Conservation (phyloP, 2,113 vertebrate species). For the Girardinichthys multiradiatus region DNA sequence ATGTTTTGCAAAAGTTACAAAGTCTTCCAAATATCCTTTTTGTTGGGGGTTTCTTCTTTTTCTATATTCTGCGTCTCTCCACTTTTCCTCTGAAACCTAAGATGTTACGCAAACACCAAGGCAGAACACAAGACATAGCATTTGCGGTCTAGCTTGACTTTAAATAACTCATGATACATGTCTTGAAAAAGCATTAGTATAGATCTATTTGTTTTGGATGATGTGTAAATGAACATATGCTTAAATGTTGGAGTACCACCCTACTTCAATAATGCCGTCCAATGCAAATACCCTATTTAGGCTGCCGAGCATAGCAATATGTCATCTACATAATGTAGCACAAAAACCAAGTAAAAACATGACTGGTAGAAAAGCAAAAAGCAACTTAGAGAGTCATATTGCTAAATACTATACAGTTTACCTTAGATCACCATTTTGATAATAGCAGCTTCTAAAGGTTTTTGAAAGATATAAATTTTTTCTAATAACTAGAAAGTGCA, state of each 20-base stretch:
- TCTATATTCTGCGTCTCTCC: constrained; percentile 40
- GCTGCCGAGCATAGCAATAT: constrained; percentile 5
- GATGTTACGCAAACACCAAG: constrained; percentile 43
- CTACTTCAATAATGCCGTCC: constrained; percentile 31
- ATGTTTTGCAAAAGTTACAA: constrained; percentile 56
- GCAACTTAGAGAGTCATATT: constrained; percentile 65
- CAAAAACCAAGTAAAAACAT: constrained; percentile 44
- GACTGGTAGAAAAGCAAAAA: constrained; percentile 65
- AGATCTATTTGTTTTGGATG: constrained; percentile 15
- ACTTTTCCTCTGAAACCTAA: constrained; percentile 53
- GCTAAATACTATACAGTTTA: constrained; percentile 63
- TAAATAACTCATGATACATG: constrained; percentile 44
- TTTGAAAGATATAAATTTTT: constrained; percentile 73
- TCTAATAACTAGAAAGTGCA: constrained; percentile 87
- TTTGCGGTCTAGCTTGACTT: constrained; percentile 27
- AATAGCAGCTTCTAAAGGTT: constrained; percentile 87
- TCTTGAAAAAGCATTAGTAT: constrained; percentile 18
- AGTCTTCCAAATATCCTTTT: constrained; percentile 42
- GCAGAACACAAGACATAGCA: constrained; percentile 36
- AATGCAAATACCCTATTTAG: constrained; percentile 36
- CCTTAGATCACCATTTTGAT: constrained; percentile 79
- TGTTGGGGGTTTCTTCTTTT: constrained; percentile 56
- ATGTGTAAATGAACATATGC: constrained; percentile 14
- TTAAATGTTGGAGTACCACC: constrained; percentile 31
- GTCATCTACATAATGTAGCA: neutral